Percentiles rank a stretch among this genome's conserved stretches.
Evolutionary conservation across 2,113 vertebrate genomes (phyloP).

Genomic region (Plotosus lineatus): DNA sequence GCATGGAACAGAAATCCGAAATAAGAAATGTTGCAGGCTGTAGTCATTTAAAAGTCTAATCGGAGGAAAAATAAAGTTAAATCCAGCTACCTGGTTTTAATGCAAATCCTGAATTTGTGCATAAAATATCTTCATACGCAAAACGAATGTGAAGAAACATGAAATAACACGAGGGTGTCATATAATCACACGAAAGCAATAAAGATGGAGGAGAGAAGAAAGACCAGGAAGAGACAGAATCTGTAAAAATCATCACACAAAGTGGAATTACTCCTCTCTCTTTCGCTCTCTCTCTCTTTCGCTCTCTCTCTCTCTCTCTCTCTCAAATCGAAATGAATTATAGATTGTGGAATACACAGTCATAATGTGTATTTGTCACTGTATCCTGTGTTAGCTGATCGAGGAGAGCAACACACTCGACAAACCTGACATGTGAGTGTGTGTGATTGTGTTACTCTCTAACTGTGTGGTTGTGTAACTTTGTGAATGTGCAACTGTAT

Average conservation of each 20-base stretch:
- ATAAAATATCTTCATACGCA: not conserved
- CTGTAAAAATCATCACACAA: not conserved
- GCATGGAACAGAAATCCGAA: constrained; percentile 16
- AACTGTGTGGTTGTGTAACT: too few relatives aligned
- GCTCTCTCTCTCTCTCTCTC: too few relatives aligned
- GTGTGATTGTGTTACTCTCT: too few relatives aligned
- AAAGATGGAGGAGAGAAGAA: not conserved
- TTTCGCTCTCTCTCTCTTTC: too few relatives aligned
- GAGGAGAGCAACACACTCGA: too few relatives aligned
- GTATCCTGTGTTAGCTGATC: too few relatives aligned
- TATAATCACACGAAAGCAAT: not conserved
- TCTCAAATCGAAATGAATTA: too few relatives aligned
- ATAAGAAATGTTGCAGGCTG: not conserved
- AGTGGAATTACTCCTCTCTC: too few relatives aligned
- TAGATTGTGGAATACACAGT: too few relatives aligned
- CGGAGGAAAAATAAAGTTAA: constrained; percentile 3
- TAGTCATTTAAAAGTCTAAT: constrained; percentile 25
- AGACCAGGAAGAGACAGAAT: not conserved
- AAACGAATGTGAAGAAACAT: not conserved
- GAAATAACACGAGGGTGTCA: not conserved
- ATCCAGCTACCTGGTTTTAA: constrained; percentile 15
- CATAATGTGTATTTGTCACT: too few relatives aligned
- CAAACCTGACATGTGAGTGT: too few relatives aligned
- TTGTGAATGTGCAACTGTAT: too few relatives aligned
- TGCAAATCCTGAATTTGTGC: constrained; percentile 6